phyloP scores from a whole-genome alignment of 2,113 vertebrate species.

The Sialia sialis region DNA sequence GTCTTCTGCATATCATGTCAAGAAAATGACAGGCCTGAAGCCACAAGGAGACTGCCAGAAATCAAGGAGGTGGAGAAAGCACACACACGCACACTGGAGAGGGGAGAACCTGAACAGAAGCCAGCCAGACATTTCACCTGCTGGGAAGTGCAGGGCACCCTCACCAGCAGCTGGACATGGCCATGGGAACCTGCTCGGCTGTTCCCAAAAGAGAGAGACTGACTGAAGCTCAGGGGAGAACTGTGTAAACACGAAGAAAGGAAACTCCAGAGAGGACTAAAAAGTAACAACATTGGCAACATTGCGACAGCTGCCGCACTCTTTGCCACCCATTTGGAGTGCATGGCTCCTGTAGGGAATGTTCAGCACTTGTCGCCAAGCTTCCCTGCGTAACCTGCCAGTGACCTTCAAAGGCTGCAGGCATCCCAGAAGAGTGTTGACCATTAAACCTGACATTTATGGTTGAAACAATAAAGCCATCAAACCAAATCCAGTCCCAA shows the following conservation, averaged over 20 bases:
- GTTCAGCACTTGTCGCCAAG: background rate
- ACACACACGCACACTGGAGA: background rate
- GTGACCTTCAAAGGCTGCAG: background rate
- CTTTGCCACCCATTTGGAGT: background rate
- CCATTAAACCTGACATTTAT: background rate
- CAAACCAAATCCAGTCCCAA: background rate
- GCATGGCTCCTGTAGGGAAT: rapidly evolving
- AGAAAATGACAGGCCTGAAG: background rate
- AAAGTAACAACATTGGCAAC: background rate
- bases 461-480: background rate
- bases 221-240: background rate
- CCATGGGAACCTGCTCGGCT: background rate
- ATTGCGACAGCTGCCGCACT: background rate
- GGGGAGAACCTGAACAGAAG: background rate
- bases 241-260: too few species aligned
- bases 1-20: background rate
- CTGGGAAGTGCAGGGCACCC: background rate
- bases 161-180: background rate
- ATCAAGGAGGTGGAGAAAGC: background rate
- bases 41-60: background rate
- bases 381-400: background rate
- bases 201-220: background rate
- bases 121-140: background rate
- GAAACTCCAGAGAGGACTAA: background rate
- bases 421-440: background rate